These are phyloP conservation scores for Chrysopilus asiliformis DNA, from an alignment of 2,888 invertebrate genomes.

Conservation along the genomic window DNA sequence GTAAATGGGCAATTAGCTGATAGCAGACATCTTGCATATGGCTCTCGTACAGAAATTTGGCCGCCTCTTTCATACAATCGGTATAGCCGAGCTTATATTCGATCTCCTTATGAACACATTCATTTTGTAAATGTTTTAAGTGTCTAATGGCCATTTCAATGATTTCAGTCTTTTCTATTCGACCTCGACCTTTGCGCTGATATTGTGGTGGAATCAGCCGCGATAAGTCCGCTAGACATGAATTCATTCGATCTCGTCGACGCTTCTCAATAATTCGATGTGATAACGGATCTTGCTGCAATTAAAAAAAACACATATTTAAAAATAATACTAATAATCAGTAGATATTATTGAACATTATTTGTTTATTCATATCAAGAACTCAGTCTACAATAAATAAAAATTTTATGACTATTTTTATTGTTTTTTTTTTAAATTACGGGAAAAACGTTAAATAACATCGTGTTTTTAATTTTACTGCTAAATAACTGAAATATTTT, in stretches of 20 bases:
- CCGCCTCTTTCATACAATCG: conserved; percentile 80
- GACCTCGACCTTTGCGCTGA: conserved; percentile 85
- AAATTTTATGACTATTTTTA: too few species aligned
- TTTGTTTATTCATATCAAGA: too few species aligned
- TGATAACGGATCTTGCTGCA: conserved; percentile 89
- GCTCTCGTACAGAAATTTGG: conserved; percentile 77
- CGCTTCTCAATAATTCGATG: conserved; percentile 95
- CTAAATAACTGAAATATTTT: too few species aligned
- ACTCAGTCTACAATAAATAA: too few species aligned
- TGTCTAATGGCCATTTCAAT: conserved; percentile 96
- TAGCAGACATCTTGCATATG: conserved; percentile 73
- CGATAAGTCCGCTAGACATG: conserved; percentile 86
- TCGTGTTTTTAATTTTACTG: too few species aligned
- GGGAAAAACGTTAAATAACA: too few species aligned
- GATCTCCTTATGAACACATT: conserved; percentile 33
- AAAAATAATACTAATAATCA: too few species aligned
- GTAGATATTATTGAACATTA: too few species aligned
- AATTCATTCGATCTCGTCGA: conserved; percentile 92
- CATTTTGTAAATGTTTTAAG: conserved; percentile 75
- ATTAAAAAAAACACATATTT: conserved; percentile 11
- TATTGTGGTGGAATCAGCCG: conserved; percentile 86
- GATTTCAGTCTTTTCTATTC: conserved; percentile 95
- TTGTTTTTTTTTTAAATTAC: too few species aligned
- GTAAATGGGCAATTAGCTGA: conserved; percentile 67
- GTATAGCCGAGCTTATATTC: conserved; percentile 73